Conservation (phyloP, 2,113 vertebrate genomes). For the Saiga tatarica region DNA sequence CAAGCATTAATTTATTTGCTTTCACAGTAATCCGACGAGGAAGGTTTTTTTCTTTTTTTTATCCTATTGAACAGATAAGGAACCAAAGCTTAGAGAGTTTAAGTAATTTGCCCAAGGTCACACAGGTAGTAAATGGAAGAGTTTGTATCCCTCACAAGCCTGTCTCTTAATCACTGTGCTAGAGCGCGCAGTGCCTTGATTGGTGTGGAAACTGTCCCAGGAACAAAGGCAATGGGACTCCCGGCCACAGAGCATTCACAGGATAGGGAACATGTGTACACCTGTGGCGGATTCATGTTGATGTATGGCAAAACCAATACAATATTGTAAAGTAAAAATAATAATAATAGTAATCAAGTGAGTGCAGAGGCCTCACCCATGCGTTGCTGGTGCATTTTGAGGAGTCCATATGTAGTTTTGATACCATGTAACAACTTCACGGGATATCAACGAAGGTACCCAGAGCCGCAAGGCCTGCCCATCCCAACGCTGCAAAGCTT, state of each 20-base stretch:
- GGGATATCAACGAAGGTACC: background rate
- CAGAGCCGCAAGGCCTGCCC: background rate
- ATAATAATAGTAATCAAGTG: background rate
- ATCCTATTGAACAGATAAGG: constrained; percentile 71
- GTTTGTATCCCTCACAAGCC: background rate
- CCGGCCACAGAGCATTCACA: background rate
- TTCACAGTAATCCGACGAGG: constrained; percentile 64
- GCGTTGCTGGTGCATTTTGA: background rate
- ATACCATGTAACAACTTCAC: background rate
- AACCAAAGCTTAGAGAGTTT: constrained; percentile 54
- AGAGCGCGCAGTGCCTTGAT: constrained; percentile 10
- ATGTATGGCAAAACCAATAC: no score
- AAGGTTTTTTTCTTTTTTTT: background rate
- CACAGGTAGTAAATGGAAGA: constrained; percentile 54
- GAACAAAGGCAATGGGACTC: background rate
- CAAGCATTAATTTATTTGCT: constrained; percentile 66
- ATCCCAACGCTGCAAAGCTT: background rate
- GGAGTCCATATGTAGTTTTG: background rate
- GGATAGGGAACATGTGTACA: no score
- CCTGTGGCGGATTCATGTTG: no score
- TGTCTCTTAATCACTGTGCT: constrained; percentile 39
- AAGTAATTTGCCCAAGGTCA: constrained; percentile 71
- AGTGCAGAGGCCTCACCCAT: background rate
- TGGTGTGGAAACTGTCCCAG: background rate
- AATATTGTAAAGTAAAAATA: no score